These are phyloP conservation scores for Ploceus nigricollis DNA, from an alignment of 2,113 vertebrate species.

Conservation along the genomic window DNA sequence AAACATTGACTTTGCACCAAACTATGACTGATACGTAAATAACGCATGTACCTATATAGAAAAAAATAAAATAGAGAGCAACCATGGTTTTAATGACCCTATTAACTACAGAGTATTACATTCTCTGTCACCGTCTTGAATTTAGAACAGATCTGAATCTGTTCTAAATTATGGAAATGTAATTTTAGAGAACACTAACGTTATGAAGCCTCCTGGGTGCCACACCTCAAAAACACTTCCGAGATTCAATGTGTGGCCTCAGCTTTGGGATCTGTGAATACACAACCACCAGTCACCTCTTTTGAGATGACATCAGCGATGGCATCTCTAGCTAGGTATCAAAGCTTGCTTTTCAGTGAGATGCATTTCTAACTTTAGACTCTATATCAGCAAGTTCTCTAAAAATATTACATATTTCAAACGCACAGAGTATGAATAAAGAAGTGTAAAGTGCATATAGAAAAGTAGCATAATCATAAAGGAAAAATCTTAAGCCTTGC, in stretches of 20 bases:
- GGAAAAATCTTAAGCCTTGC: neutral
- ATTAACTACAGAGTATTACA: neutral
- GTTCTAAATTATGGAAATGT: neutral
- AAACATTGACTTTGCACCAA: neutral
- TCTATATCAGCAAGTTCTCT: conserved; percentile 5
- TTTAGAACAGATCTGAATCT: neutral
- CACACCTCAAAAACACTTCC: neutral
- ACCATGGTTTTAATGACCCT: neutral
- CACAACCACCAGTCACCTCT: neutral
- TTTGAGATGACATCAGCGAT: neutral
- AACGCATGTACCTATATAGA: neutral
- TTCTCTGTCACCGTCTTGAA: neutral
- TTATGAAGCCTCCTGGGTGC: neutral
- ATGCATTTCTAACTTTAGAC: conserved; percentile 36
- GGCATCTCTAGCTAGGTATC: conserved; percentile 11
- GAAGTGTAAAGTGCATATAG: neutral
- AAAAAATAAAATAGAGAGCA: neutral
- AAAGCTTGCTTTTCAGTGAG: conserved; percentile 19
- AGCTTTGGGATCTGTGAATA: conserved; percentile 8
- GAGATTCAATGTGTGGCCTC: neutral
- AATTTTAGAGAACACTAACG: neutral
- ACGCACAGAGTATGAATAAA: neutral
- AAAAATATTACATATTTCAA: conserved; percentile 8
- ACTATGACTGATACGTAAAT: neutral
- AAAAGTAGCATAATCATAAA: neutral